These are phyloP conservation scores for Benthosema pterotum DNA, from an alignment of 2,797 vertebrate species.

Conservation along the genomic window DNA sequence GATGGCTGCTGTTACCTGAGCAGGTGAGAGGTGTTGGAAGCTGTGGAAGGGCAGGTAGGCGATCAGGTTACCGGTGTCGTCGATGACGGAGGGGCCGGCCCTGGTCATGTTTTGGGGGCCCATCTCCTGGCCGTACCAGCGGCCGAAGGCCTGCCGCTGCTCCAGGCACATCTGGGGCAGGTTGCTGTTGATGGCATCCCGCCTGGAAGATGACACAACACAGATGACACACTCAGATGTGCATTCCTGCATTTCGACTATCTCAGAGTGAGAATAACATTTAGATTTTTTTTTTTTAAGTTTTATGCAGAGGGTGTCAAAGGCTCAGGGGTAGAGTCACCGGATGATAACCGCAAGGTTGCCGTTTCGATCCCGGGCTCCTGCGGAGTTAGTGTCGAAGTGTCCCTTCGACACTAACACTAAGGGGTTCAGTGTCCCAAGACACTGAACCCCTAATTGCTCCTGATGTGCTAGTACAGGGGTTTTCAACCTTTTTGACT, in stretches of 20 bases:
- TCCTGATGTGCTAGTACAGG: no score
- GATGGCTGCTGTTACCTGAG: slow-evolving; percentile 84
- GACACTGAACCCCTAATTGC: no score
- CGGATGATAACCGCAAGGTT: no score
- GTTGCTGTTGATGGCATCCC: slow-evolving; percentile 70
- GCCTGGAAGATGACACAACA: slow-evolving; percentile 58
- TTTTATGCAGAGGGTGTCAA: no score
- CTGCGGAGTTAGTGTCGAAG: no score
- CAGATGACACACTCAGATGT: not conserved
- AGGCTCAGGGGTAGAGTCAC: no score
- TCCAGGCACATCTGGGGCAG: slow-evolving; percentile 64
- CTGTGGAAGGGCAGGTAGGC: slow-evolving; percentile 80
- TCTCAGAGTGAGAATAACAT: no score
- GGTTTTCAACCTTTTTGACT: no score
- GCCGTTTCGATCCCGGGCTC: no score
- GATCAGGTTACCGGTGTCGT: slow-evolving; percentile 80
- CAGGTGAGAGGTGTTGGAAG: slow-evolving; percentile 84
- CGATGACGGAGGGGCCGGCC: slow-evolving; percentile 71
- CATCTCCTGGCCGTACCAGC: slow-evolving; percentile 72
- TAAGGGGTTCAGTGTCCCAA: no score
- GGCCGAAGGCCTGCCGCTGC: slow-evolving; percentile 76
- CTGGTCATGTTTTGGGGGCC: slow-evolving; percentile 54
- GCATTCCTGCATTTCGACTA: not conserved
- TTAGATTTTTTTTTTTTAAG: no score
- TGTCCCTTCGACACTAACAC: no score